phyloP scores from a whole-genome alignment of 2,888 invertebrate species.

The Perizoma affinitatum region DNA sequence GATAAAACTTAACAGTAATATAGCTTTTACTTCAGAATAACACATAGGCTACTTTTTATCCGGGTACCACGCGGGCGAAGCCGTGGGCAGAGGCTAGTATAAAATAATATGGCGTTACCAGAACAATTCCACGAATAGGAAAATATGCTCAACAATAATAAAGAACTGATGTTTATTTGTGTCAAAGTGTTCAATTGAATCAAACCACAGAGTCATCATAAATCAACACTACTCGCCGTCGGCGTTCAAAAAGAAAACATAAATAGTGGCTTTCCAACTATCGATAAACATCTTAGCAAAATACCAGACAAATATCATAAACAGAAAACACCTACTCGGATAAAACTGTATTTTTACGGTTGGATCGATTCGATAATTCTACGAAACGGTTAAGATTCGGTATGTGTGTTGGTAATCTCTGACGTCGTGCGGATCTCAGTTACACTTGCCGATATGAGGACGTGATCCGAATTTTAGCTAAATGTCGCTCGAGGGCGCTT shows the following conservation, averaged over 20 bases:
- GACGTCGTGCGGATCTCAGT: constrained; percentile 41
- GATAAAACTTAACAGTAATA: too few relatives aligned
- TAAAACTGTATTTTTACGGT: constrained; percentile 31
- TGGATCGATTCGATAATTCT: constrained; percentile 22
- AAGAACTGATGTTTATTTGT: neutral
- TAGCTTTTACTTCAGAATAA: too few relatives aligned
- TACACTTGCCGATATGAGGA: constrained; percentile 45
- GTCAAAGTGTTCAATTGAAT: constrained; percentile 2
- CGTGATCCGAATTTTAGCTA: constrained; percentile 47
- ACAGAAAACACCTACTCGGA: constrained; percentile 18
- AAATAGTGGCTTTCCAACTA: constrained; percentile 11
- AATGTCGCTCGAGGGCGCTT: constrained; percentile 38
- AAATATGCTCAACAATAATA: neutral
- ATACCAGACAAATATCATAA: constrained; percentile 22
- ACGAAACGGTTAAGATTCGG: constrained; percentile 37
- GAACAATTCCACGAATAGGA: constrained; percentile 6
- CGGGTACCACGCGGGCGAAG: too few relatives aligned
- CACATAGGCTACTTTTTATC: too few relatives aligned
- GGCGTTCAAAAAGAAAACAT: constrained; percentile 27
- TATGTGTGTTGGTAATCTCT: constrained; percentile 31
- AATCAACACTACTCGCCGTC: constrained; percentile 13
- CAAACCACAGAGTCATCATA: constrained; percentile 9
- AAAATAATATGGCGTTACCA: too few relatives aligned
- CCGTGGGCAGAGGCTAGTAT: too few relatives aligned
- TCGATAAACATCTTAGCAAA: constrained; percentile 20